These are phyloP conservation scores for Drosophila truncata DNA, from an alignment of 1,140 invertebrate genomes.

Conservation along the genomic window DNA sequence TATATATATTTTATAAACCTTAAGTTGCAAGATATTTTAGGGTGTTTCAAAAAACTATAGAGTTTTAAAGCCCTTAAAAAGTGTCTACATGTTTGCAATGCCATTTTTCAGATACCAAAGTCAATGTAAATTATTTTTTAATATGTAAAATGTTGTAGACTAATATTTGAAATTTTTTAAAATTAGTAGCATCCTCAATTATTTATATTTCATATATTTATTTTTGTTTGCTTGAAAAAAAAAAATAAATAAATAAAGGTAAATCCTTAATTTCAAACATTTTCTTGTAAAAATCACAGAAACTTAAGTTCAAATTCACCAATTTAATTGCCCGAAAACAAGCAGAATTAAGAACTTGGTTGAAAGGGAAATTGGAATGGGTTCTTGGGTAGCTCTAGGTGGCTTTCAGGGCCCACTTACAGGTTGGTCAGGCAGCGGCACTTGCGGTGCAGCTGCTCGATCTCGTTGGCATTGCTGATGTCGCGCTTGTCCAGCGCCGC, in stretches of 20 bases:
- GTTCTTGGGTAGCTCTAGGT: background rate
- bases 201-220: too few relatives aligned
- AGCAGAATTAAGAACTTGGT: background rate
- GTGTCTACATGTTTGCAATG: too few relatives aligned
- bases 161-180: too few relatives aligned
- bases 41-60: background rate
- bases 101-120: background rate
- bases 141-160: background rate
- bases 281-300: background rate
- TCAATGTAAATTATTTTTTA: background rate
- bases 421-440: conserved; percentile 86
- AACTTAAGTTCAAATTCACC: background rate
- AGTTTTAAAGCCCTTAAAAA: background rate
- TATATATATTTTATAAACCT: background rate
- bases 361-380: background rate
- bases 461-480: conserved; percentile 85
- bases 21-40: background rate
- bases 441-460: conserved; percentile 86
- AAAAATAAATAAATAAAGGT: background rate
- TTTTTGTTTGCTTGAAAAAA: background rate
- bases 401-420: conserved; percentile 80
- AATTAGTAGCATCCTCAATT: too few relatives aligned
- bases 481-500: conserved; percentile 81
- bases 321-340: background rate
- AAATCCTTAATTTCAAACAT: too few relatives aligned